Base-by-base conservation (phyloP, 1,140 invertebrate species). In the Venustaconcha ellipsiformis region DNA sequence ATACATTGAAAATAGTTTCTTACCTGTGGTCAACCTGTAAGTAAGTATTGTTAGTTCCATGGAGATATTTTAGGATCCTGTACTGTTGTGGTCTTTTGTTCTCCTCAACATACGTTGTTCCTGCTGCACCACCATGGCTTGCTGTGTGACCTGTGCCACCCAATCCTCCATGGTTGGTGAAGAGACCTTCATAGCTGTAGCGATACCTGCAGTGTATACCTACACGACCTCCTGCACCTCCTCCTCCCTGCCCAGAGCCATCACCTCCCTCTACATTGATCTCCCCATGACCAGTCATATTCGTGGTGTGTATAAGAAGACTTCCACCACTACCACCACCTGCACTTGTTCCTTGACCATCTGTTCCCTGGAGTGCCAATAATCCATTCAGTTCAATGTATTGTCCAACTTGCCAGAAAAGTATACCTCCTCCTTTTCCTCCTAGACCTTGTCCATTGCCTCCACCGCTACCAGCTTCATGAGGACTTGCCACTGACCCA, bases 251-350 rank as follows among this genome's bases (percentile, higher is more conserved):
- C 3, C 71, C 79, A 18, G 70, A 67, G 14, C 70, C 78, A 63
- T 76, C 67, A 17, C 79, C 80, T 23, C 84, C 81, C 12, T 68
- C 70, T 0, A 82, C 82, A 57, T 79, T 81, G 64, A 86, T 82
- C 37, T 83, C 81, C 58, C 85, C 85, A 73, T 86, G 85, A 14
- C 85, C 85, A 1, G 85, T 85, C 17, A 86, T 78, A 70, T 86
- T 86, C 20, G 82, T 83, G n/a, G 83, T 82, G 18, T 83, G 78
- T 37, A 86, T 81, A 14, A 81, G 72, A 14, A 86, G 26, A 70
- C 82, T 83, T 20, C 85, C 85, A 66, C 85, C 85, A 75, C 80
- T 83, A 4, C 85, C 85, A 63, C 85, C 85, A 63, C 78, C 84
- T 67, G 83, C 76, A 72, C 84, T 78, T 8, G 15, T 23, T 37